Base-by-base conservation (phyloP, 1,140 invertebrate genomes). In the Lucilia sericata region DNA sequence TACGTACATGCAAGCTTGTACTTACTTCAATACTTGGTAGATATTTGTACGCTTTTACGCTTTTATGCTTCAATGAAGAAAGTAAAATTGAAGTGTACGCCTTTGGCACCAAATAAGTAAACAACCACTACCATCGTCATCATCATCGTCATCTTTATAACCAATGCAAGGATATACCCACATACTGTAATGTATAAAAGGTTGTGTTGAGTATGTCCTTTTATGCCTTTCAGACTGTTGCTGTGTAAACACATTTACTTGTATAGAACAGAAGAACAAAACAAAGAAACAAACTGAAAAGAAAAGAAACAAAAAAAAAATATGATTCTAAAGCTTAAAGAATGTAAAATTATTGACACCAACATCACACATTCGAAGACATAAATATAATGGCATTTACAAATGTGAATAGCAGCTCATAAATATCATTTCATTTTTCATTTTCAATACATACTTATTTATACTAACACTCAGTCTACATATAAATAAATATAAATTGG, bases 291-390 rank as follows among this genome's bases (percentile, higher is more conserved):
- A 30, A 8, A 47, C 25, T 30, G 3, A 30, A 30, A 42, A 30
- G 60, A 49, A 70, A n/a, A 60, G 36, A 49, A 76, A 74, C 19
- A 19, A 25, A 25, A 14, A 19, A 25, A 25, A 14, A 82, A 34
- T 51, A 19, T 42, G n/a, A 80, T 51, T 14, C 21, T 60, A 21
- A 83, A 49, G 47, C 74, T 83, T 55, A 70, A 82, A 49, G 76
- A 84, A 82, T 55, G 76, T 84, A 82, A 82, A 84, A 84, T 82
- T 74, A 82, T 84, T 76, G 55, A 60, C 78, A 80, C 78, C 83
- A 84, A 60, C 65, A 75, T 84, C 75, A 84, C 21, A 82, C 49
- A 12, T 30, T 30, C 9, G 21, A 14, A 47, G 49, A 34, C 84
- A 81, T 80, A 42, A 76, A n/a, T 74, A 81, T 70, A 70, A 70